Evolutionary conservation across 2,888 invertebrate genomes (phyloP), one percentile per base, ranked within the genome.

Genomic region (Diplazon laetatorius): DNA sequence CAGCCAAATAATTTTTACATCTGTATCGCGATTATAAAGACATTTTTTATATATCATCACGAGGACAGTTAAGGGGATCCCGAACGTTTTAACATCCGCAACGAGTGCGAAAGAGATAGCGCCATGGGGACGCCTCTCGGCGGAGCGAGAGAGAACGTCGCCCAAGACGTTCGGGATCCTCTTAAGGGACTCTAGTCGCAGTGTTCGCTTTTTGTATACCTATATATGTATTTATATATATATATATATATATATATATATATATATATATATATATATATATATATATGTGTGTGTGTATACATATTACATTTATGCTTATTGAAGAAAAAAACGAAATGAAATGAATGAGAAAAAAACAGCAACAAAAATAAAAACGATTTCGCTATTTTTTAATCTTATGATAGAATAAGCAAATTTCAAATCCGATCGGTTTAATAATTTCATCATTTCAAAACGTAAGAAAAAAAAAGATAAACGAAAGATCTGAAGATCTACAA

Each of bases 221-320:
- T 75, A 75, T n/a, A n/a, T n/a, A n/a, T n/a, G n/a, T n/a, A n/a
- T n/a, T n/a, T n/a, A n/a, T n/a, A n/a, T n/a, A n/a, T n/a, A n/a
- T n/a, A n/a, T n/a, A n/a, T n/a, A n/a, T n/a, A n/a, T n/a, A n/a
- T n/a, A n/a, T n/a, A n/a, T n/a, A n/a, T n/a, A n/a, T n/a, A n/a
- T n/a, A n/a, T n/a, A n/a, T n/a, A n/a, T n/a, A n/a, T n/a, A n/a
- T n/a, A n/a, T n/a, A n/a, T n/a, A n/a, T n/a, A n/a, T n/a, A n/a
- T n/a, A n/a, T n/a, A n/a, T n/a, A n/a, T n/a, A n/a, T n/a, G n/a
- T n/a, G n/a, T n/a, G n/a, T n/a, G n/a, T n/a, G n/a, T n/a, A n/a
- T n/a, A n/a, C n/a, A n/a, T 78, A 66, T 52, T 70, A 70, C 69
- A 78, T 74, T 66, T 59, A 62, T 71, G 71, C 75, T 62, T 75